Evolutionary conservation across 2,888 invertebrate genomes (phyloP).

Genomic region (Spodoptera picta): DNA sequence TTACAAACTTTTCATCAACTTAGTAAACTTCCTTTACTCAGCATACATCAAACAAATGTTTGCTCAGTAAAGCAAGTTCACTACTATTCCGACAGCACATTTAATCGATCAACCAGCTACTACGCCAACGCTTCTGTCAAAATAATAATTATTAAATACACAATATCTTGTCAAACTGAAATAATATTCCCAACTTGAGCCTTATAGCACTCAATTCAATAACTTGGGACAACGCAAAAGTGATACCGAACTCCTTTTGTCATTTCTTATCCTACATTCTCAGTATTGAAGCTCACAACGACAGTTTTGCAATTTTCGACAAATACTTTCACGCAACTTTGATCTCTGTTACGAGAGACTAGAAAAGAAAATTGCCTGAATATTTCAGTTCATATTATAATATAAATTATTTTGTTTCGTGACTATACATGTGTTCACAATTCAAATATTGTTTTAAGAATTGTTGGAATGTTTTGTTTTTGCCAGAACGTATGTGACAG

Average conservation of each 20-base stretch:
- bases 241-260: constrained; percentile 51
- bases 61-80: too few relatives aligned
- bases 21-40: too few relatives aligned
- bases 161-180: constrained; percentile 14
- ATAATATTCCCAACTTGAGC: constrained; percentile 34
- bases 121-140: too few relatives aligned
- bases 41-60: too few relatives aligned
- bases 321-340: constrained; percentile 12
- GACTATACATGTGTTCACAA: constrained; percentile 26
- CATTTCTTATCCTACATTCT: constrained; percentile 41
- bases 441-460: constrained; percentile 44
- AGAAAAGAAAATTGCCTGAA: constrained; percentile 9
- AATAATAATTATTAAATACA: constrained; percentile 24
- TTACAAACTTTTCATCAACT: too few relatives aligned
- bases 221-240: constrained; percentile 44
- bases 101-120: neutral
- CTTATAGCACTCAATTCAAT: constrained; percentile 45
- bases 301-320: constrained; percentile 12
- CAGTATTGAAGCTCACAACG: constrained; percentile 24
- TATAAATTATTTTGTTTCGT: constrained; percentile 33
- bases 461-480: constrained; percentile 20
- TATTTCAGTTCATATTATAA: neutral
- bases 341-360: constrained; percentile 1
- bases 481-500: neutral
- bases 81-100: neutral